Evolutionary conservation across 1,140 invertebrate genomes (phyloP).

Genomic region (Scylla paramamosain): DNA sequence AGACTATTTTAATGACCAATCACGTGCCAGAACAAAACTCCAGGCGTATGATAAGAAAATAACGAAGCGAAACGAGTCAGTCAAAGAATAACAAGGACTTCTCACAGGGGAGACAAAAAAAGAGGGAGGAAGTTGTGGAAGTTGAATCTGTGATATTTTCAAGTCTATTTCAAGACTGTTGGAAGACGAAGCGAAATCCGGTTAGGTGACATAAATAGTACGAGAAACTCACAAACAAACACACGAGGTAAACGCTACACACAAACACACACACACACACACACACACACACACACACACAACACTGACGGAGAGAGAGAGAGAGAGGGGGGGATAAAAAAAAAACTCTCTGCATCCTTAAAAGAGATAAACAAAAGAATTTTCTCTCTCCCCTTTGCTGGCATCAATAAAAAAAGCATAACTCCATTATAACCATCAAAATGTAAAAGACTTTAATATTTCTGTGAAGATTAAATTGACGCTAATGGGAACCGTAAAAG

Average conservation of each 20-base stretch:
- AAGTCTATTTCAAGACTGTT: too few species aligned
- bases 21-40: too few species aligned
- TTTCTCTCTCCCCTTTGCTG: slow-evolving; percentile 15
- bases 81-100: too few species aligned
- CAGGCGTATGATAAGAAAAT: too few species aligned
- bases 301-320: neutral
- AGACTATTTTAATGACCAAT: too few species aligned
- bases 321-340: neutral
- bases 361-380: slow-evolving; percentile 57
- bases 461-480: slow-evolving; percentile 76
- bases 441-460: slow-evolving; percentile 76
- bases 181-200: too few species aligned
- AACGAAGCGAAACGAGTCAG: too few species aligned
- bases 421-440: slow-evolving; percentile 72
- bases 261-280: slow-evolving; percentile 37
- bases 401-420: slow-evolving; percentile 48
- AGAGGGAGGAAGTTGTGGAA: too few species aligned
- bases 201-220: too few species aligned
- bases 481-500: slow-evolving; percentile 74
- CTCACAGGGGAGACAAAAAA: too few species aligned
- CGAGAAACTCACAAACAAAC: neutral
- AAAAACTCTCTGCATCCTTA: neutral
- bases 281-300: slow-evolving; percentile 38
- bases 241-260: neutral
- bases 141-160: too few species aligned